These are phyloP conservation scores for Alloplasta piceator DNA, from an alignment of 2,888 invertebrate genomes.

Conservation along the genomic window DNA sequence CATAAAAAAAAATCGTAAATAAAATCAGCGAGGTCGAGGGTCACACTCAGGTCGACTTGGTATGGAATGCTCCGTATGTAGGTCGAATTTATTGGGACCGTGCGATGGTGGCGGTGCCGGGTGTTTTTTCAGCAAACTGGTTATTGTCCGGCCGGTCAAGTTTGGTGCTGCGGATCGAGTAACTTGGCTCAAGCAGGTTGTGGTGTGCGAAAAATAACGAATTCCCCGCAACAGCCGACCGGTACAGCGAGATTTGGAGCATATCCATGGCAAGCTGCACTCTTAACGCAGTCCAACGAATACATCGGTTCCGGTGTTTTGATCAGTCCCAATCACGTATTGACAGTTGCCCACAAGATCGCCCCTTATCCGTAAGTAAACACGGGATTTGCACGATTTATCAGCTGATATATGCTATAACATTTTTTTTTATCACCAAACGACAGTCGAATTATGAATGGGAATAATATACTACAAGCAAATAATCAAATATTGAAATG, in stretches of 20 bases:
- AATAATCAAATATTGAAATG: neutral
- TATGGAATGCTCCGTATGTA: no score
- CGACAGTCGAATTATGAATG: neutral
- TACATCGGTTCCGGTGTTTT: constrained; percentile 80
- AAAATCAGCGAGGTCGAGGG: no score
- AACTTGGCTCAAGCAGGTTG: constrained; percentile 67
- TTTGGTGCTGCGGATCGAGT: constrained; percentile 68
- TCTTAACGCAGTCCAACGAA: constrained; percentile 68
- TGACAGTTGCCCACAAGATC: constrained; percentile 85
- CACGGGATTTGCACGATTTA: neutral
- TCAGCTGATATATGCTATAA: neutral
- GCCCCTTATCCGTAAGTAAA: constrained; percentile 76
- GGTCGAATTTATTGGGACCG: no score
- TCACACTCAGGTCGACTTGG: no score
- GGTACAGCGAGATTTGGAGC: constrained; percentile 77
- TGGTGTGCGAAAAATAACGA: constrained; percentile 74
- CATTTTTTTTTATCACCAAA: neutral
- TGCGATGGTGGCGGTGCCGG: no score
- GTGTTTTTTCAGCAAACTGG: constrained; percentile 21
- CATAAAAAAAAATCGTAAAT: no score
- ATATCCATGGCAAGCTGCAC: constrained; percentile 79
- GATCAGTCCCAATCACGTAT: constrained; percentile 81
- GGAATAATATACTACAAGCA: neutral
- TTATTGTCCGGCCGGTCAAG: constrained; percentile 68
- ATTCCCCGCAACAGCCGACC: constrained; percentile 61